A percentile compares a stretch with the other conserved stretches of the same genome.
phyloP scores from a whole-genome alignment of 2,888 invertebrate species.

The Troides aeacus region DNA sequence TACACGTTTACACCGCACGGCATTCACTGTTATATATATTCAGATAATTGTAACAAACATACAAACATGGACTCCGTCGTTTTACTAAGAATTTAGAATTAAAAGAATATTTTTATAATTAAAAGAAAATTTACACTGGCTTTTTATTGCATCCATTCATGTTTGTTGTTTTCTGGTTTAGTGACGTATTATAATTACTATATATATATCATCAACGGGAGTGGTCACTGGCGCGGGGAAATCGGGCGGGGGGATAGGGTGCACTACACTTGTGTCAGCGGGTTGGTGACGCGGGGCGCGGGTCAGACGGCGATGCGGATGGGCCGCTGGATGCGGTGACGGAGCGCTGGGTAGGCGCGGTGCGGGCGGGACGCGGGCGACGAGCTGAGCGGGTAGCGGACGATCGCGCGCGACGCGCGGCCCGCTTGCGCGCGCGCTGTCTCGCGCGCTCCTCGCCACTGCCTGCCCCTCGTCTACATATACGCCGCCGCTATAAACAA shows the following conservation, averaged over 20 bases:
- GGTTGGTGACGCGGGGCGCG: slow-evolving; percentile 4
- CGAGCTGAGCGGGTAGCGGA: slow-evolving; percentile 20
- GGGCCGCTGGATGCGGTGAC: neutral
- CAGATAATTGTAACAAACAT: too few species aligned
- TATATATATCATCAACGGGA: neutral
- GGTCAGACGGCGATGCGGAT: slow-evolving; percentile 31
- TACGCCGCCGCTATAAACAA: slow-evolving; percentile 54
- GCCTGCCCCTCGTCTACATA: slow-evolving; percentile 44
- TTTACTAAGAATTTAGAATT: too few species aligned
- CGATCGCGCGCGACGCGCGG: slow-evolving; percentile 24
- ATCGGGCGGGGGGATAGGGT: neutral
- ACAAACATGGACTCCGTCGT: too few species aligned
- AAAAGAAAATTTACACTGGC: too few species aligned
- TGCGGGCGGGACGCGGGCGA: slow-evolving; percentile 16
- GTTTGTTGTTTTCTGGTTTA: too few species aligned
- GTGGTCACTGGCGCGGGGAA: neutral
- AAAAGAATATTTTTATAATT: too few species aligned
- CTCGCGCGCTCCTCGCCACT: slow-evolving; percentile 31
- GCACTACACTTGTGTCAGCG: slow-evolving; percentile 9
- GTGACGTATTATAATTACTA: too few species aligned
- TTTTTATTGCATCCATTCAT: too few species aligned
- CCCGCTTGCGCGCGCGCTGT: slow-evolving; percentile 30
- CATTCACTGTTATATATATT: too few species aligned
- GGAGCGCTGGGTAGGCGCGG: slow-evolving; percentile 9
- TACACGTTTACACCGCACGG: too few species aligned